phyloP scores from a whole-genome alignment of 2,113 vertebrate genomes.

The Tragelaphus buxtoni region DNA sequence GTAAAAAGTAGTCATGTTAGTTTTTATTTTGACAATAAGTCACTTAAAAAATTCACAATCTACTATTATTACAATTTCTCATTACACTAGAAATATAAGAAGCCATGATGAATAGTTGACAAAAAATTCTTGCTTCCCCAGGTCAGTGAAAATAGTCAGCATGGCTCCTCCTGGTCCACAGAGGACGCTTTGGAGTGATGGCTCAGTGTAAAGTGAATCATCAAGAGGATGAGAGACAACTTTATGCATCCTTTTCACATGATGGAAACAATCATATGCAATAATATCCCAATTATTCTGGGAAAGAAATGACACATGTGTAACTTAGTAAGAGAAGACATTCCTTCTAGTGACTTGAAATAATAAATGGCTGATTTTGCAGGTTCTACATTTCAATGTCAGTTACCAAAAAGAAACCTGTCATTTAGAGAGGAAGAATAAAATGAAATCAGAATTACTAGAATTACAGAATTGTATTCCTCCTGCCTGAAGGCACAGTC shows the following conservation, averaged over 20 bases:
- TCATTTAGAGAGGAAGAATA: slow-evolving; percentile 33
- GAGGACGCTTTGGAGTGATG: neutral
- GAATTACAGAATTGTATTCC: slow-evolving; percentile 3
- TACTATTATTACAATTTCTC: neutral
- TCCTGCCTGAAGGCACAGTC: slow-evolving; percentile 38
- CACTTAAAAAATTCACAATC: neutral
- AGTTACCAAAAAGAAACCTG: slow-evolving; percentile 47
- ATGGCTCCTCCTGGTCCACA: neutral
- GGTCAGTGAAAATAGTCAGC: neutral
- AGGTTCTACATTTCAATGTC: slow-evolving; percentile 43
- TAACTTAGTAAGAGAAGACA: neutral
- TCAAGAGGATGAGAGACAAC: neutral
- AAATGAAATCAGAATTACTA: slow-evolving; percentile 49
- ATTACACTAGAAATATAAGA: neutral
- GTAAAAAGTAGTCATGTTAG: neutral
- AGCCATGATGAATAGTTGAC: neutral
- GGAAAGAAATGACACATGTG: neutral
- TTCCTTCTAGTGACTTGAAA: neutral
- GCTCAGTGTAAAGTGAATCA: neutral
- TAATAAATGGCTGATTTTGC: slow-evolving; percentile 29
- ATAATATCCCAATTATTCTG: neutral
- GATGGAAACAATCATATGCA: neutral
- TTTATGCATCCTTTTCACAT: neutral
- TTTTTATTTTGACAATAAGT: neutral
- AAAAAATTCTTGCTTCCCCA: neutral